These are phyloP conservation scores for Arremon brunneinucha DNA, from an alignment of 2,797 vertebrate genomes.

Conservation along the genomic window DNA sequence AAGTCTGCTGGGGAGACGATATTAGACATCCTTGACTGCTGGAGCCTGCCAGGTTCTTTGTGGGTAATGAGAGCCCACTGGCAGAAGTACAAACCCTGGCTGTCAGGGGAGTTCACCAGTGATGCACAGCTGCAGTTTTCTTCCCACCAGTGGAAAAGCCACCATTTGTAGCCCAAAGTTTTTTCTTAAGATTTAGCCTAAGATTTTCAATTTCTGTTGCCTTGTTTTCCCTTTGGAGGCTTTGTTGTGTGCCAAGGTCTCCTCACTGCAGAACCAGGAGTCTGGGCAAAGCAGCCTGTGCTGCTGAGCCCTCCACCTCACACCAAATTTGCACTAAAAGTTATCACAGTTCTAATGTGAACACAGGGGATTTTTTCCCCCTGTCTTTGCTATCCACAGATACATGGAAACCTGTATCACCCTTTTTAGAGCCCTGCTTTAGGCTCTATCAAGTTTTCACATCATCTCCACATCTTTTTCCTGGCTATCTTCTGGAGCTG, in stretches of 20 bases:
- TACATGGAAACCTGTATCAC: neutral
- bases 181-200: neutral
- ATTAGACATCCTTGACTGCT: neutral
- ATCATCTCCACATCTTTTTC: neutral
- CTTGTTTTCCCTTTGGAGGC: neutral
- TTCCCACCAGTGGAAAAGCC: neutral
- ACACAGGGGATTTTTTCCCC: fast-evolving
- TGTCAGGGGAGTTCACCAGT: fast-evolving
- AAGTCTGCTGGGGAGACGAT: fast-evolving
- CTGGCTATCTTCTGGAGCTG: neutral
- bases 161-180: neutral
- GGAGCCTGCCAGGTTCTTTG: neutral
- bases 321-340: neutral
- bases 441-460: neutral
- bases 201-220: neutral
- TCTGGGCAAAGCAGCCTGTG: neutral
- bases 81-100: neutral
- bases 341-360: neutral
- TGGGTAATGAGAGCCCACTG: neutral
- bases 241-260: neutral
- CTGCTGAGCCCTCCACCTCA: neutral
- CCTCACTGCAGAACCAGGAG: neutral
- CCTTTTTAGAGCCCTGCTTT: neutral
- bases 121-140: neutral
- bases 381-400: neutral